Evolutionary conservation across 2,888 invertebrate species (phyloP), one percentile per base, ranked within the genome.

Genomic region (Clanis bilineata): DNA sequence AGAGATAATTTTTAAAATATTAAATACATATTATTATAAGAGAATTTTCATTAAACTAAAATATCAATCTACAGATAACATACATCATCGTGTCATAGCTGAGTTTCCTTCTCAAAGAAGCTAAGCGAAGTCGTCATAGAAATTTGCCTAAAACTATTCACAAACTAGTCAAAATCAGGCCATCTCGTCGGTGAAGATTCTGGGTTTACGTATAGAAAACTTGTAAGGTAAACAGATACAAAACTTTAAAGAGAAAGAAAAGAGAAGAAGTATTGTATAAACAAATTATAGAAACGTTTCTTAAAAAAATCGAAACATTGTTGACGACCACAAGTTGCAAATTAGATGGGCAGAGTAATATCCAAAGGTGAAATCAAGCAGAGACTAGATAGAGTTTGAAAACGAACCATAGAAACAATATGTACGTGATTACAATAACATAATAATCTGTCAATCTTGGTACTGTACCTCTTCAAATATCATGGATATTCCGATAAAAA

Each of bases 91-190:
- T 15, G 18, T 15, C 41, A 9, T 9, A 5, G 7, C 18, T 2
- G 18, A 51, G 9, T 18, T 51, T 7, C 15, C 1, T 18, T 41
- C 41, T 4, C 28, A 10, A 28, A 21, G 51, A 51, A 28, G 28
- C 47, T 47, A 18, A 18, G 15, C 15, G 10, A 18, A 32, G 32
- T 32, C 32, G 6, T 1, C 18, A 15, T 39, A 28, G 45, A 60
- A 47, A 56, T 36, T 22, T 22, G 54, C n/a, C 36, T 43, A 21
- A 38, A 56, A 45, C 56, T 51, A 60, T 51, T 56, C 28, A 10
- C 25, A 51, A 60, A 47, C 47, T 56, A 56, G 56, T 56, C 21
- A 28, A 21, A 32, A 44, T 22, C 23, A 15, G 44, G 39, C 47
- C 45, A 59, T 56, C 55, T 38, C 55, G 28, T 44, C 41, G 32